Evolutionary conservation across 2,888 invertebrate species (phyloP).

Genomic region (Himalopsyche tibetana): DNA sequence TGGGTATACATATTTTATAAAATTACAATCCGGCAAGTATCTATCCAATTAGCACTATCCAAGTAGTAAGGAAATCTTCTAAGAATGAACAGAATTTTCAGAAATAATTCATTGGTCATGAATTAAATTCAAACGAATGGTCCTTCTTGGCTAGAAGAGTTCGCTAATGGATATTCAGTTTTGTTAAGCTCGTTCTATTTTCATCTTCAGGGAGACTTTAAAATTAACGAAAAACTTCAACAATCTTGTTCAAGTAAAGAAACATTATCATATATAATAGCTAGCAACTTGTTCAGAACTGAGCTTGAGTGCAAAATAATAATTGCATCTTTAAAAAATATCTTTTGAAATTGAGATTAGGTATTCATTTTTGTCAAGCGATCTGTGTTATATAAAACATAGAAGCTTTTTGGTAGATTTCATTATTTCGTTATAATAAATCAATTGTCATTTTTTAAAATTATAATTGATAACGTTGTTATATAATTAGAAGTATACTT

Average conservation of each 20-base stretch:
- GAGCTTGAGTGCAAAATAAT: not conserved
- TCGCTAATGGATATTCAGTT: constrained; percentile 52
- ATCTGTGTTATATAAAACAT: too few relatives aligned
- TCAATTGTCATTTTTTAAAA: too few relatives aligned
- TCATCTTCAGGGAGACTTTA: constrained; percentile 54
- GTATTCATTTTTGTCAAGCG: too few relatives aligned
- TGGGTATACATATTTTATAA: not conserved
- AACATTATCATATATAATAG: constrained; percentile 58
- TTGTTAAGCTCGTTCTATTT: constrained; percentile 49
- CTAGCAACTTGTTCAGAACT: not conserved
- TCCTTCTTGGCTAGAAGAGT: constrained; percentile 38
- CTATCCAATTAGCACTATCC: constrained; percentile 35
- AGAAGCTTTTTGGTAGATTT: too few relatives aligned
- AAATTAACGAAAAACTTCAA: constrained; percentile 60
- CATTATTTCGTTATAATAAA: too few relatives aligned
- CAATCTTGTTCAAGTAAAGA: constrained; percentile 58
- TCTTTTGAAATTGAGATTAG: not conserved
- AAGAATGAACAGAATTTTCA: not conserved
- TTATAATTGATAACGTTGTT: too few relatives aligned
- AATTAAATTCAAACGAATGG: constrained; percentile 43
- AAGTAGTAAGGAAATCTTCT: constrained; percentile 28
- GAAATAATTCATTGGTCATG: constrained; percentile 40
- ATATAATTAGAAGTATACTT: too few relatives aligned
- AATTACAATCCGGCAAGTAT: not conserved
- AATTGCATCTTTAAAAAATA: not conserved